These are phyloP conservation scores for Euglossa dilemma DNA, from an alignment of 1,140 invertebrate genomes.

Conservation along the genomic window DNA sequence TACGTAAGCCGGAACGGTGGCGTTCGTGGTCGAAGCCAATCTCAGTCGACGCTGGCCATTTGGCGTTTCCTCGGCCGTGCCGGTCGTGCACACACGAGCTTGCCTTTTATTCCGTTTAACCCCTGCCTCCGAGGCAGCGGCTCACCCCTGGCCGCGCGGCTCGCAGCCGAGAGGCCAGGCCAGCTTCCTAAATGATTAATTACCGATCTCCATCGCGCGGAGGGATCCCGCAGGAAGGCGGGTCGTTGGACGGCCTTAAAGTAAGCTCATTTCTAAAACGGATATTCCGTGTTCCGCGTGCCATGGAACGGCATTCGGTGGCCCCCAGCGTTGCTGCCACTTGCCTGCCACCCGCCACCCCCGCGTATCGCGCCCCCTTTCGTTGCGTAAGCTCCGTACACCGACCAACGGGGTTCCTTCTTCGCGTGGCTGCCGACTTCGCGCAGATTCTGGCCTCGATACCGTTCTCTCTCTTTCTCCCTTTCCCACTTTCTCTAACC, in stretches of 20 bases:
- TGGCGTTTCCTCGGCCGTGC: conserved; percentile 74
- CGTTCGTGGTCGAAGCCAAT: conserved; percentile 66
- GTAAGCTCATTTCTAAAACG: conserved; percentile 78
- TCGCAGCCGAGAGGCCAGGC: conserved; percentile 36
- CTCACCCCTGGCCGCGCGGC: conserved; percentile 35
- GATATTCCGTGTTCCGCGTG: conserved; percentile 79
- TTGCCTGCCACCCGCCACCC: conserved; percentile 52
- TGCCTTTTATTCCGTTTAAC: conserved; percentile 75
- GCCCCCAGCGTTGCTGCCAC: conserved; percentile 63
- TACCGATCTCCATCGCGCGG: conserved; percentile 76
- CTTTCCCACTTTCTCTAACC: not conserved
- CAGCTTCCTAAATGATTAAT: conserved; percentile 80
- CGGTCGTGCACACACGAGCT: conserved; percentile 66
- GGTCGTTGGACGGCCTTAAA: conserved; percentile 67
- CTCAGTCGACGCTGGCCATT: conserved; percentile 75
- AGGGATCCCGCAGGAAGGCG: conserved; percentile 60
- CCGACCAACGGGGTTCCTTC: conserved; percentile 44
- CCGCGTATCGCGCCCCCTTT: conserved; percentile 45
- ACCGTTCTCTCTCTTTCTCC: conserved; percentile 9
- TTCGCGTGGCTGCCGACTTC: conserved; percentile 36
- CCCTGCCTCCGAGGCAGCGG: conserved; percentile 54
- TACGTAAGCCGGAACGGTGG: conserved; percentile 56
- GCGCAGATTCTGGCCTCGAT: conserved; percentile 34
- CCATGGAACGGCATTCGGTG: conserved; percentile 70
- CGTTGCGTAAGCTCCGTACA: conserved; percentile 47